A percentile compares a stretch with the other conserved stretches of the same genome.
Evolutionary conservation across 2,888 invertebrate genomes (phyloP).

Genomic region (Encarsia formosa): DNA sequence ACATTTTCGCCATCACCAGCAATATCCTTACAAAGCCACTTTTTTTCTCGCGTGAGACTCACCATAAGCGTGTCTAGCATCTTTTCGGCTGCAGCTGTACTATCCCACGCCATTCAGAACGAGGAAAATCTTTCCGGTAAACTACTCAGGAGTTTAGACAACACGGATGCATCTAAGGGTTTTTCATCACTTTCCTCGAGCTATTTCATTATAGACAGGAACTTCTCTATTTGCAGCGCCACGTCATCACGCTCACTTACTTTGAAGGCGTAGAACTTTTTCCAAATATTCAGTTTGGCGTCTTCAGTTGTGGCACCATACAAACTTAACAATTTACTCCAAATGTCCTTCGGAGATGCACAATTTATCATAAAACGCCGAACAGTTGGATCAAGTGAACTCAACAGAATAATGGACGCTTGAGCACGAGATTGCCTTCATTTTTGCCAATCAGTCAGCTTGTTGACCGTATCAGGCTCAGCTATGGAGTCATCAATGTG

Average conservation of each 20-base stretch:
- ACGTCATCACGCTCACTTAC: conserved; percentile 15
- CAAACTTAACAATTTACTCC: conserved; percentile 21
- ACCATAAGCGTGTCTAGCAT: conserved; percentile 10
- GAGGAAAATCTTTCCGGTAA: conserved; percentile 13
- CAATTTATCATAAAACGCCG: conserved; percentile 15
- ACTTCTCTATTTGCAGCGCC: conserved; percentile 17
- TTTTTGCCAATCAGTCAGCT: neutral
- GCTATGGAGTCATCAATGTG: neutral
- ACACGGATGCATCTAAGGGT: conserved; percentile 2
- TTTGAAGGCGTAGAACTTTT: conserved; percentile 23
- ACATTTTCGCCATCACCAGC: neutral
- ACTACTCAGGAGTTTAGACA: conserved; percentile 12
- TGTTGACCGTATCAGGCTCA: neutral
- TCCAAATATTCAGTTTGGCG: conserved; percentile 18
- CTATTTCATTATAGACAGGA: conserved; percentile 18
- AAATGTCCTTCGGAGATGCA: conserved; percentile 12
- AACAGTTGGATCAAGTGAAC: conserved; percentile 2
- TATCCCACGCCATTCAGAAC: conserved; percentile 20
- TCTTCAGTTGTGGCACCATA: conserved; percentile 25
- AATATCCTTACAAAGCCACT: conserved; percentile 1
- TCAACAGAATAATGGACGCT: conserved; percentile 1
- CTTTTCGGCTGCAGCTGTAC: conserved; percentile 10
- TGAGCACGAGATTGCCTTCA: conserved; percentile 2
- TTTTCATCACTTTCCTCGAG: conserved; percentile 10
- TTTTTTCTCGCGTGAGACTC: conserved; percentile 9